These are phyloP conservation scores for Dysmachus trigonus DNA, from an alignment of 2,888 invertebrate genomes.

Conservation along the genomic window DNA sequence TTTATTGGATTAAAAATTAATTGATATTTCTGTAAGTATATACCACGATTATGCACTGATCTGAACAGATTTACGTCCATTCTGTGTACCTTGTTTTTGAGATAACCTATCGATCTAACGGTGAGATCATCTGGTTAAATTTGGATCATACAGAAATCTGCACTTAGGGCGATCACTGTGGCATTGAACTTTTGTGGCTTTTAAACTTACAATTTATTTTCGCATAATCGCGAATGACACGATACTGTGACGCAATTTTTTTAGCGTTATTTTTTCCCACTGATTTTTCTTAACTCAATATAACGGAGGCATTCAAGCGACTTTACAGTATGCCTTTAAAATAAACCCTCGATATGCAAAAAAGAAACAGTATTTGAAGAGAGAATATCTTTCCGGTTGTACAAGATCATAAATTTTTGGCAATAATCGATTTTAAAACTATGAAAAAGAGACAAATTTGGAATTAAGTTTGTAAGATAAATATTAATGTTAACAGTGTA, in stretches of 20 bases:
- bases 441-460: too few species aligned
- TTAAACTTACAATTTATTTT: not conserved
- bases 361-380: not conserved
- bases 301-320: not conserved
- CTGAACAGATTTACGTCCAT: too few species aligned
- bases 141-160: not conserved
- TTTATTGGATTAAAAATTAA: constrained; percentile 25
- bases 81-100: not conserved
- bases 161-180: not conserved
- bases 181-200: not conserved
- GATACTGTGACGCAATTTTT: not conserved
- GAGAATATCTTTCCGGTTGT: not conserved
- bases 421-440: not conserved
- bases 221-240: not conserved
- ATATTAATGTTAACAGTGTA: not conserved
- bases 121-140: constrained; percentile 4
- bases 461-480: not conserved
- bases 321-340: not conserved
- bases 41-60: not conserved
- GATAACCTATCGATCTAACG: not conserved
- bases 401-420: not conserved
- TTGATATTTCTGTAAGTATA: constrained; percentile 25
- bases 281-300: not conserved
- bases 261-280: not conserved
- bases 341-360: not conserved